These are phyloP conservation scores for Dreissena polymorpha DNA, from an alignment of 1,140 invertebrate genomes.

Conservation along the genomic window DNA sequence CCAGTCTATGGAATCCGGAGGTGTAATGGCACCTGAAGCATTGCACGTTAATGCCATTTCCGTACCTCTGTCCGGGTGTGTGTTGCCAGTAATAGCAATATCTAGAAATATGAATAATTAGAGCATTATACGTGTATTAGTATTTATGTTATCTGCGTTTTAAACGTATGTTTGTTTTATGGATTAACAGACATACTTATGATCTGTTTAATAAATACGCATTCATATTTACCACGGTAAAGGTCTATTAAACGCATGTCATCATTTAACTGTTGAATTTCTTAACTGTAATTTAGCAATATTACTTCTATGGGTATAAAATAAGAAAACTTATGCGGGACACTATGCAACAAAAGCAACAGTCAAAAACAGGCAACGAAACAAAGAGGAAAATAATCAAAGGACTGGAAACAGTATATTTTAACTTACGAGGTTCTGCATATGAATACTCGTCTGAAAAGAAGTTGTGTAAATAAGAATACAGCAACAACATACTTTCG, in stretches of 20 bases:
- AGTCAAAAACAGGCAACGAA: background rate
- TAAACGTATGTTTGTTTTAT: background rate
- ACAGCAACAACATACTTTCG: background rate
- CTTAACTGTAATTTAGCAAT: background rate
- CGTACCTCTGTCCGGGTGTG: slow-evolving; percentile 68
- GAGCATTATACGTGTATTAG: background rate
- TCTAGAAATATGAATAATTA: slow-evolving; percentile 57
- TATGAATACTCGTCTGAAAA: slow-evolving; percentile 50
- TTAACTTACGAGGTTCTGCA: slow-evolving; percentile 28
- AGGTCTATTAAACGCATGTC: background rate
- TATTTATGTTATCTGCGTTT: background rate
- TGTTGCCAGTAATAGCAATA: slow-evolving; percentile 66
- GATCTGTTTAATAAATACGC: background rate
- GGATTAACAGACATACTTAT: background rate
- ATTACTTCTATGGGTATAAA: background rate
- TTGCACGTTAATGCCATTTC: slow-evolving; percentile 70
- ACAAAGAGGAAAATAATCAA: background rate
- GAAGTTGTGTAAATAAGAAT: background rate
- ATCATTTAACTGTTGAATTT: background rate
- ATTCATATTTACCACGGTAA: background rate
- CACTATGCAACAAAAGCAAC: background rate
- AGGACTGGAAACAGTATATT: background rate
- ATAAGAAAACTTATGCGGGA: background rate
- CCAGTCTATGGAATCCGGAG: slow-evolving; percentile 74
- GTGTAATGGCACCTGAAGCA: slow-evolving; percentile 67